These are phyloP conservation scores for Agapornis canus DNA, from an alignment of 2,797 vertebrate genomes.

Conservation along the genomic window DNA sequence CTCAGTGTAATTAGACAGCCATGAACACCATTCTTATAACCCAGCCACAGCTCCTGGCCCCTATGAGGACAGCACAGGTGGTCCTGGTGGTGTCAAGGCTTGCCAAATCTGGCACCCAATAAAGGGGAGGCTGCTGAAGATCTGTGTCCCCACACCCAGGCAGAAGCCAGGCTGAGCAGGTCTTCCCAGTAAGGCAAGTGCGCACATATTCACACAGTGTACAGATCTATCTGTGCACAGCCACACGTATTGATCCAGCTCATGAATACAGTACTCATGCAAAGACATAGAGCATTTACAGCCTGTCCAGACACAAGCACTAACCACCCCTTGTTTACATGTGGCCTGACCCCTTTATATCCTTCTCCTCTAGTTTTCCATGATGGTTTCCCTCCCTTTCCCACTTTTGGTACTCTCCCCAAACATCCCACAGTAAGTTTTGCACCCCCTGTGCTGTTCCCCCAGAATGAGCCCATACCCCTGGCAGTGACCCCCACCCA, in stretches of 20 bases:
- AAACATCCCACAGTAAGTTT: not conserved
- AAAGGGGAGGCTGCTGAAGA: not conserved
- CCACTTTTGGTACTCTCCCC: not conserved
- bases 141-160: rapidly evolving
- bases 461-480: rapidly evolving
- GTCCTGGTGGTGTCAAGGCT: rapidly evolving
- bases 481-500: rapidly evolving
- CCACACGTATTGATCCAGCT: not conserved
- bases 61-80: rapidly evolving
- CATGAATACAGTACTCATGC: not conserved
- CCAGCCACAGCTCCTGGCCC: not conserved
- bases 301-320: not conserved
- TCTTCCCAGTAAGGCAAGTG: not conserved
- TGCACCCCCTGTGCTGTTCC: not conserved
- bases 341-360: not conserved
- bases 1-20: not conserved
- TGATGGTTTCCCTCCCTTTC: not conserved
- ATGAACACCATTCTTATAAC: rapidly evolving
- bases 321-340: not conserved
- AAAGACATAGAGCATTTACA: not conserved
- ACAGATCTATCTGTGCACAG: not conserved
- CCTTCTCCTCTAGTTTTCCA: not conserved
- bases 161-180: not conserved
- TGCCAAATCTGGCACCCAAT: rapidly evolving
- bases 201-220: not conserved